Base-by-base conservation (phyloP, 1,140 invertebrate species). In the Ephestia elutella region DNA sequence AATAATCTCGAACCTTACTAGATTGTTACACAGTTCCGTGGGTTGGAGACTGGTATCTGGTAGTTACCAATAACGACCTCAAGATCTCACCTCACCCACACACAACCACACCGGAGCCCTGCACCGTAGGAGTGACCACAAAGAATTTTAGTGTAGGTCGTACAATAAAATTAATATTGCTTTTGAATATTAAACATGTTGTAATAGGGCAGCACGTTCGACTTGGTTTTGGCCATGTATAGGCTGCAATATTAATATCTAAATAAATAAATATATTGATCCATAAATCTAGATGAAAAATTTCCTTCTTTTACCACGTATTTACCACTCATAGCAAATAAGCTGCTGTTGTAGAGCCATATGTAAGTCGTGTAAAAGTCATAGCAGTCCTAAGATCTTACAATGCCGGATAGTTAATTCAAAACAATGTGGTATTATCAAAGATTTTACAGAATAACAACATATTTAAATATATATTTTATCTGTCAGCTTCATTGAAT, bases 71-170 rank as follows among this genome's bases (percentile, higher is more conserved):
- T 44, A 44, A 44, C 15, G 38, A 44, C 38, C 38, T 44, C 38
- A n/a, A 44, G 38, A 10, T 44, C 13, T 44, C 13, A 44, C 2
- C n/a, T 15, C 13, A 2, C n/a, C n/a, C 38, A 44, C 38, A 2
- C 21, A 25, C 21, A 25, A 2, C 21, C 21, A 7, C 21, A 7
- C 21, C n/a, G n/a, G 25, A 38, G 38, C 38, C 38, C 38, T 44
- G 15, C 9, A 9, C 15, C 38, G 38, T 44, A 44, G 38, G 38
- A 44, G 38, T 44, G 13, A 35, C 32, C n/a, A 44, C 10, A 44
- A 44, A 44, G 38, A 44, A 44, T 44, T 35, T 44, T 15, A 44
- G 38, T 44, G 38, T 44, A 44, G 38, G 38, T 15, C 38, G 38
- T 10, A 44, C 38, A 44, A 44, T 44, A 15, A 44, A 44, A 15